Conservation (phyloP, 2,797 vertebrate genomes). For the Xenopus petersii region DNA sequence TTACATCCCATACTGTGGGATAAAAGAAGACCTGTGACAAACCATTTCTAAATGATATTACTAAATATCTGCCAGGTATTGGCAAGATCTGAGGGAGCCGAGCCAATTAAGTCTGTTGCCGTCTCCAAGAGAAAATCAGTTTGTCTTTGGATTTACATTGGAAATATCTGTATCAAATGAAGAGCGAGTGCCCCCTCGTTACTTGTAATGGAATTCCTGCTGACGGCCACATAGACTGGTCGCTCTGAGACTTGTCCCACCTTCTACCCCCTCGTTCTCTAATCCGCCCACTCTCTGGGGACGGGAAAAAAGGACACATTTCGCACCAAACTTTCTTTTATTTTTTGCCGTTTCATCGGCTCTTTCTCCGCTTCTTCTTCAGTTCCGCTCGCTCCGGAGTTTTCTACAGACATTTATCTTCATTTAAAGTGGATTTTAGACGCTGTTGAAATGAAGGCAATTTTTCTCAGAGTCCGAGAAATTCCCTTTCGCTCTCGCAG, state of each 20-base stretch:
- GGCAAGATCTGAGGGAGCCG: too few relatives aligned
- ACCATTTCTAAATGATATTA: too few relatives aligned
- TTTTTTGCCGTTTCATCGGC: not conserved
- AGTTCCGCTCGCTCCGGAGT: too few relatives aligned
- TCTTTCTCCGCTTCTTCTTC: not conserved
- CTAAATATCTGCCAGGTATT: too few relatives aligned
- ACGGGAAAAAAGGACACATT: not conserved
- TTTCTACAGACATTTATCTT: conserved; percentile 7
- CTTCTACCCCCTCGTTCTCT: not conserved
- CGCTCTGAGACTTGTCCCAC: not conserved
- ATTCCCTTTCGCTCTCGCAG: not conserved
- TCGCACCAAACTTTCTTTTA: not conserved
- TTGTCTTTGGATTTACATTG: too few relatives aligned
- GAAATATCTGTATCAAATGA: too few relatives aligned
- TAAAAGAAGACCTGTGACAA: too few relatives aligned
- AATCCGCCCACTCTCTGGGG: not conserved
- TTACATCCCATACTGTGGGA: too few relatives aligned
- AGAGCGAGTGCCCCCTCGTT: not conserved
- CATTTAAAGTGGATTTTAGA: conserved; percentile 14
- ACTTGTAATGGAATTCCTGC: not conserved
- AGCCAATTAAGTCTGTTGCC: too few relatives aligned
- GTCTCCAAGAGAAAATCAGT: too few relatives aligned
- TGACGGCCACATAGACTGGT: not conserved
- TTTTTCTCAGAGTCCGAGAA: not conserved
- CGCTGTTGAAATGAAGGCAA: conserved; percentile 13